Evolutionary conservation across 2,113 vertebrate species (phyloP), one percentile per base, ranked within the genome.

Genomic region (Pristiophorus japonicus): DNA sequence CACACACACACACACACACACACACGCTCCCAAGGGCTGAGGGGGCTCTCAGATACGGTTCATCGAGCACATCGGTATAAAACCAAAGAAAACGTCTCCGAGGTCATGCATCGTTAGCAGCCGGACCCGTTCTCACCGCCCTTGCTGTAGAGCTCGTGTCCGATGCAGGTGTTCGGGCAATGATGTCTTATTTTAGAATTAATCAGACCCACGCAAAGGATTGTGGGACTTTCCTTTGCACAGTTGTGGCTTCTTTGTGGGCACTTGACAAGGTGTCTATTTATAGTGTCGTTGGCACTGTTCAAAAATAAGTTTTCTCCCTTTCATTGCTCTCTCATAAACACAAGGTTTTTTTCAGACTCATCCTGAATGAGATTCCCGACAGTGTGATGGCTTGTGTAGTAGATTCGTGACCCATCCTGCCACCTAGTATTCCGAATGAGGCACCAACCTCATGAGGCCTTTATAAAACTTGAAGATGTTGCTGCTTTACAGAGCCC

Each of bases 241-340:
- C 93, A 51, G 42, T 73, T 94, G 93, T 94, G 93, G 93, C 93
- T 94, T 70, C 65, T 94, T 47, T 94, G 93, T 94, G 93, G 66
- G 66, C 65, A 27, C 70, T 67, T 11, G 66, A 34, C 93, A 70
- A 67, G 63, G 34, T 6, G 65, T 30, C 66, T 94, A 94, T 94
- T 94, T 94, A 70, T 94, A 94, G 42, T 70, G 5, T 16, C 5
- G 8, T 92, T 51, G 22, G 42, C n/a, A 12, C 22, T 4, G 66
- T 94, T 94, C 45, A 94, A 45, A 94, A 45, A 18, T 34, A 51
- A 47, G n/a, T n/a, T n/a, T 42, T 45, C 20, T 66, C 7, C 27
- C 45, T 70, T 94, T 14, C 27, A 90, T 90, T 51, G 65, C 10
- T 51, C 45, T 27, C 22, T 30, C 93, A 70, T 94, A 92, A 92